Conservation (phyloP, 2,797 vertebrate species). For the Alectoris magna region DNA sequence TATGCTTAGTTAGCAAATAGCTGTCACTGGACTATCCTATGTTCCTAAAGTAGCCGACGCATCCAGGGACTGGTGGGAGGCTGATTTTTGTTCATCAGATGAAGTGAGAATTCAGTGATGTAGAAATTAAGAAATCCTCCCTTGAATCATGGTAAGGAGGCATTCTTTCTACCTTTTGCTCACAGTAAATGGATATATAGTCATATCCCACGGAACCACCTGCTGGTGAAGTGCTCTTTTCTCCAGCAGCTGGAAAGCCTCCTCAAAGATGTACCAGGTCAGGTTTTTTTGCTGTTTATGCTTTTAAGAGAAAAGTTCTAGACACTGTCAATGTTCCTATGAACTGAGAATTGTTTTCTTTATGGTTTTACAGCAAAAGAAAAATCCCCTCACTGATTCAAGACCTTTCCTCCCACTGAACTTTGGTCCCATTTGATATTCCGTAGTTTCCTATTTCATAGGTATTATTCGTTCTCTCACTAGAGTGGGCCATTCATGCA, state of each 20-base stretch:
- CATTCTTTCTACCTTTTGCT: not conserved
- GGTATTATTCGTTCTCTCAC: slow-evolving; percentile 44
- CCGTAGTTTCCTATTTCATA: not conserved
- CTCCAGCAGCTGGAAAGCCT: not conserved
- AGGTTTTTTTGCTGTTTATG: not conserved
- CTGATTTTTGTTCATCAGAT: not conserved
- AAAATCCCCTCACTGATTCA: not conserved
- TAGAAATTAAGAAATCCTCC: not conserved
- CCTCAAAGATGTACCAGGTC: not conserved
- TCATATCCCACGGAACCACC: not conserved
- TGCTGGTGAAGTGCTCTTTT: not conserved
- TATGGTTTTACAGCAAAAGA: not conserved
- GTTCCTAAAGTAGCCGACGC: not conserved
- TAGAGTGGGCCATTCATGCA: slow-evolving; percentile 35
- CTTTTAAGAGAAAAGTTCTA: not conserved
- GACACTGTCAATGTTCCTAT: not conserved
- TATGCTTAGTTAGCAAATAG: slow-evolving; percentile 16
- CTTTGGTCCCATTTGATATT: not conserved
- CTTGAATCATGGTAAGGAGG: not conserved
- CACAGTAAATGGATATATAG: not conserved
- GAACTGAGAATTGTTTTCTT: not conserved
- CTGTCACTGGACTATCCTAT: not conserved
- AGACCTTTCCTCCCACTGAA: not conserved
- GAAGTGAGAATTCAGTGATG: not conserved
- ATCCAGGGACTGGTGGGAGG: not conserved